phyloP scores from a whole-genome alignment of 1,140 invertebrate species.

The Philotrypesis tridentata region DNA sequence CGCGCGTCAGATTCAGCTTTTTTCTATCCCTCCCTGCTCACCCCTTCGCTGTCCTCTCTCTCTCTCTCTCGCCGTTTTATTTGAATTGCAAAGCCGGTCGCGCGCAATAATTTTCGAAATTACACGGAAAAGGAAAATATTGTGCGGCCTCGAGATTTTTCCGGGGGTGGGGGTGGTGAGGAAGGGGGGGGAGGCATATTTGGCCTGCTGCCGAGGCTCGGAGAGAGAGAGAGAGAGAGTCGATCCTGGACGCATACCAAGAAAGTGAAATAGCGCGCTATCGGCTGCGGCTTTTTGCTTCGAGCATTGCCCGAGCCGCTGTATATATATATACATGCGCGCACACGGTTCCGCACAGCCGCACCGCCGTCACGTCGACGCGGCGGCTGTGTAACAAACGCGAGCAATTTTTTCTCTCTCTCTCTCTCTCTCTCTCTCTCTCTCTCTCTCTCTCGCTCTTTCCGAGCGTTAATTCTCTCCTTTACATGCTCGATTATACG shows the following conservation, averaged over 20 bases:
- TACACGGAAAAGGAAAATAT: slow-evolving; percentile 49
- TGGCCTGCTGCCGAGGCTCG: slow-evolving; percentile 57
- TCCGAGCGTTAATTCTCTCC: background rate
- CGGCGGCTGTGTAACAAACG: background rate
- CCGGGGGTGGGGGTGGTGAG: slow-evolving; percentile 60
- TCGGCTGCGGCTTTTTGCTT: background rate
- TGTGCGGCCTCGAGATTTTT: slow-evolving; percentile 50
- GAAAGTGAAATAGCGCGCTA: slow-evolving; percentile 42
- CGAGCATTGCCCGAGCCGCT: slow-evolving; percentile 13
- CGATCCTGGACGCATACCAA: slow-evolving; percentile 55
- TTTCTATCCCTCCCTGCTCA: slow-evolving; percentile 36
- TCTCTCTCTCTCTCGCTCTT: background rate
- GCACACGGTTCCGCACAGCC: too few relatives aligned
- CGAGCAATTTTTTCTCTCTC: background rate
- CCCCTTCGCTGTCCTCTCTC: too few relatives aligned
- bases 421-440: background rate
- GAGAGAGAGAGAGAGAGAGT: too few relatives aligned
- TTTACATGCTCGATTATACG: slow-evolving; percentile 2
- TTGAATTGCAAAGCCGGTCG: background rate
- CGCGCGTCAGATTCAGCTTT: slow-evolving; percentile 34
- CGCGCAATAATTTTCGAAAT: slow-evolving; percentile 41
- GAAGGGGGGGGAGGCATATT: too few relatives aligned
- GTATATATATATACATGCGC: too few relatives aligned
- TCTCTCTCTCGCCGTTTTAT: too few relatives aligned
- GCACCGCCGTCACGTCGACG: too few relatives aligned